Evolutionary conservation across 1,140 invertebrate species (phyloP).

Genomic region (Drosophila obscura): DNA sequence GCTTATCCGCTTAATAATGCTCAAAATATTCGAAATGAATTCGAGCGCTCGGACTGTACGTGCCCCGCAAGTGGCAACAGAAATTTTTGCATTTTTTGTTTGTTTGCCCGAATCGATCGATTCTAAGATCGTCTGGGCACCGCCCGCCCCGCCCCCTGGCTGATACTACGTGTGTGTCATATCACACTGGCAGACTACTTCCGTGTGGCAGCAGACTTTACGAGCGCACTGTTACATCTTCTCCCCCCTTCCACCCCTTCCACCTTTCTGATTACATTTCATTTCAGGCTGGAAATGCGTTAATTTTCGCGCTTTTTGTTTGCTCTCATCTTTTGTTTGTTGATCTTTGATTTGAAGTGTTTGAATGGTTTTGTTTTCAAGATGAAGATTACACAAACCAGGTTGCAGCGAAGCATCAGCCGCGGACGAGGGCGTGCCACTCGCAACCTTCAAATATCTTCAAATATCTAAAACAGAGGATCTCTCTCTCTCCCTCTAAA

Average conservation of each 20-base stretch:
- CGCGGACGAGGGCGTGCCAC: constrained; percentile 11
- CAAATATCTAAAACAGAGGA: constrained; percentile 36
- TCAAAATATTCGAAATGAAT: constrained; percentile 38
- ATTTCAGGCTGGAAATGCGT: constrained; percentile 31
- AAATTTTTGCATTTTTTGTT: constrained; percentile 42
- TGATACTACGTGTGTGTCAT: background rate
- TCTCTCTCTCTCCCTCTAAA: constrained; percentile 5
- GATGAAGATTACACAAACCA: constrained; percentile 38
- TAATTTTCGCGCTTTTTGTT: constrained; percentile 67
- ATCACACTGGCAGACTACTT: constrained; percentile 15
- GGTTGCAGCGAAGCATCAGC: constrained; percentile 20
- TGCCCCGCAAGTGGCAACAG: constrained; percentile 36
- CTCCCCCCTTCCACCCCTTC: background rate
- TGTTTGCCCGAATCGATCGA: constrained; percentile 46
- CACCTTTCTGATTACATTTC: background rate
- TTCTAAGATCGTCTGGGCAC: constrained; percentile 26
- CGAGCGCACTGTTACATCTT: constrained; percentile 40
- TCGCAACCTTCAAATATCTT: constrained; percentile 60
- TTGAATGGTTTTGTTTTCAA: constrained; percentile 46
- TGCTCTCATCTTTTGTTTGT: constrained; percentile 45
- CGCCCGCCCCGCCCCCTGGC: too few relatives aligned
- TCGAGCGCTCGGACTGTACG: constrained; percentile 35
- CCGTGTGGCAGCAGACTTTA: constrained; percentile 22
- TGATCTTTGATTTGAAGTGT: constrained; percentile 37
- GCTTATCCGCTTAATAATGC: constrained; percentile 40